Base-by-base conservation (phyloP, 2,113 vertebrate genomes). In the Polyodon spathula region DNA sequence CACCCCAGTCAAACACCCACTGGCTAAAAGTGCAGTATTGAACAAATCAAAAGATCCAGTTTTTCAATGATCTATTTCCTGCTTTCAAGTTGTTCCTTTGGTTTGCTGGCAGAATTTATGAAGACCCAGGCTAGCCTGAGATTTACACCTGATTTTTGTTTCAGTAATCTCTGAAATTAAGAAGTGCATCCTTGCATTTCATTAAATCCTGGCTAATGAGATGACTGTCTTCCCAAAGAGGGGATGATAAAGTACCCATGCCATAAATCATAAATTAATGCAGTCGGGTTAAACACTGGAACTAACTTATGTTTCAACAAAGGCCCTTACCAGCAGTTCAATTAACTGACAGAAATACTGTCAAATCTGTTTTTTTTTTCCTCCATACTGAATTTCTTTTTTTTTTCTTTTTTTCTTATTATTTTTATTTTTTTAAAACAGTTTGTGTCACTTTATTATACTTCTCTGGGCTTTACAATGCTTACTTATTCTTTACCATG, bases 251-350 rank as follows among this genome's bases (percentile, higher is more conserved):
- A 97, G 91, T 88, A 88, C 85, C 86, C 78, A 87, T 89, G 90
- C 89, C 88, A 91, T 86, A 87, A 91, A 90, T 91, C 92, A 94
- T 93, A 92, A 94, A 97, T 98, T 95, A 96, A 93, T 90, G 86
- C 86, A 89, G 90, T 85, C 91, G 90, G 94, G 94, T 97, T 98
- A 97, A 98, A 98, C 88, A 90, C 92, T 93, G 93, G 92, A 97
- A 96, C 92, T 94, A 95, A 95, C 92, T 97, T 91, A 85, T 93
- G 93, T 95, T 95, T 94, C 93, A 94, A 93, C 90, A 91, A 91
- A 94, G 90, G 90, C 89, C 91, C 90, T 89, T 86, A 93, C 88
- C 90, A 89, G 92, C 90, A 92, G 91, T 95, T 95, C 95, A 93
- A 97, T 95, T 92, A 91, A 91, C 89, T 90, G 86, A 84, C 89